Percentiles rank a stretch among this genome's conserved stretches.
Conservation (phyloP, 2,797 vertebrate genomes). For the Lacerta viridis region DNA sequence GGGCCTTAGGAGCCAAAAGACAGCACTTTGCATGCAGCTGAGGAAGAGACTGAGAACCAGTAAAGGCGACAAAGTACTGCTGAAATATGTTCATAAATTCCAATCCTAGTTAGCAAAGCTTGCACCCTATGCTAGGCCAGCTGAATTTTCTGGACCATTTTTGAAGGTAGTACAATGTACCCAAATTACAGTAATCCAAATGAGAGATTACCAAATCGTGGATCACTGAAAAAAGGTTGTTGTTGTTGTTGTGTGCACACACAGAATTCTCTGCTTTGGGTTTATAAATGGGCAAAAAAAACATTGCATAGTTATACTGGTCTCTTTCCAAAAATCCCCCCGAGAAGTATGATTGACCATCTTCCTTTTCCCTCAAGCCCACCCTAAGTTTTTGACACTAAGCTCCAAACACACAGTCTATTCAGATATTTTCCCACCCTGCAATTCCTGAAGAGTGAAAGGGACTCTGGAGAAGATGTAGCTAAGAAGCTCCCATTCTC, state of each 20-base stretch:
- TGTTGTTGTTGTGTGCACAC: background rate
- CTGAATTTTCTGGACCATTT: too few species aligned
- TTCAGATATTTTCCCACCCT: background rate
- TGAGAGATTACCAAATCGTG: too few species aligned
- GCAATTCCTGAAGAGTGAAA: background rate
- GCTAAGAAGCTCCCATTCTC: background rate
- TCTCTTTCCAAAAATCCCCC: background rate
- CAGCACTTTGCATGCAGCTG: background rate
- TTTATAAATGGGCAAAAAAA: conserved; percentile 37
- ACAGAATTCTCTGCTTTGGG: conserved; percentile 16
- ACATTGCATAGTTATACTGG: conserved; percentile 31
- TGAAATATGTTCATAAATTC: background rate
- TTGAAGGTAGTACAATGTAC: too few species aligned
- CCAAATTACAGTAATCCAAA: too few species aligned
- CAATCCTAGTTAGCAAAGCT: background rate
- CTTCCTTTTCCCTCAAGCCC: background rate
- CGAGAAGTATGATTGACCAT: background rate
- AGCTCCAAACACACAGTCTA: background rate
- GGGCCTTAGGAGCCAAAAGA: background rate
- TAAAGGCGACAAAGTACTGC: background rate
- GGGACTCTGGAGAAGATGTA: background rate
- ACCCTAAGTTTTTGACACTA: background rate
- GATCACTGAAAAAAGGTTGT: too few species aligned
- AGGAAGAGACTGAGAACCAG: background rate
- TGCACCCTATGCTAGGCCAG: too few species aligned